Evolutionary conservation across 1,140 invertebrate genomes (phyloP).

Genomic region (Andricus grossulariae): DNA sequence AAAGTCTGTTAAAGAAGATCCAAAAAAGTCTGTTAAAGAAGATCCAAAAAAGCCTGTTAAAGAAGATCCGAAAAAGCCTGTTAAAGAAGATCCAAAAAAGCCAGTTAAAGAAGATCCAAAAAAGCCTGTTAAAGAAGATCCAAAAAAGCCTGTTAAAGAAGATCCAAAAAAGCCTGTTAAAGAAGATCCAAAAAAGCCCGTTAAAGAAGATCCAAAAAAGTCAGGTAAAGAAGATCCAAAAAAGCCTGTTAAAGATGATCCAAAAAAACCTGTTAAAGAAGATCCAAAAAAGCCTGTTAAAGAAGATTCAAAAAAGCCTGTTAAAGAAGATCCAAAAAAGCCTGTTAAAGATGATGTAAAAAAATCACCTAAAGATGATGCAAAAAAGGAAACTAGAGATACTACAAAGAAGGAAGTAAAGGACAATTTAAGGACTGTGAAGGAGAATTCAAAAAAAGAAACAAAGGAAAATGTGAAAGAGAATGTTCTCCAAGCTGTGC

Average conservation of each 20-base stretch:
- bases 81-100: no score
- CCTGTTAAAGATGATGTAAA: constrained; percentile 38
- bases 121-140: constrained; percentile 38
- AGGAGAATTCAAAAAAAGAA: no score
- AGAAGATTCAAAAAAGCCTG: not conserved
- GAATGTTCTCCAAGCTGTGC: no score
- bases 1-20: constrained; percentile 42
- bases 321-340: constrained; percentile 39
- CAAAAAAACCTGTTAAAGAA: not conserved
- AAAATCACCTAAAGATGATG: constrained; percentile 25
- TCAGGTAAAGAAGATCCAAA: constrained; percentile 39
- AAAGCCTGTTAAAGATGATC: not conserved
- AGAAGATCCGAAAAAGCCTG: constrained; percentile 35
- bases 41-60: constrained; percentile 33
- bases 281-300: constrained; percentile 48
- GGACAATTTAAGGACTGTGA: constrained; percentile 8
- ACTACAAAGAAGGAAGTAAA: constrained; percentile 32
- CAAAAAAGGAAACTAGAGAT: constrained; percentile 37
- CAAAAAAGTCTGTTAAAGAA: constrained; percentile 29
- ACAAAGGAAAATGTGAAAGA: no score
- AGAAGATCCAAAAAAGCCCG: constrained; percentile 56
- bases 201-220: constrained; percentile 39
- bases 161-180: constrained; percentile 26
- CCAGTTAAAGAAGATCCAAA: constrained; percentile 21
- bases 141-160: constrained; percentile 57